Evolutionary conservation across 1,140 invertebrate genomes (phyloP).

Genomic region (Drosophila rufa): DNA sequence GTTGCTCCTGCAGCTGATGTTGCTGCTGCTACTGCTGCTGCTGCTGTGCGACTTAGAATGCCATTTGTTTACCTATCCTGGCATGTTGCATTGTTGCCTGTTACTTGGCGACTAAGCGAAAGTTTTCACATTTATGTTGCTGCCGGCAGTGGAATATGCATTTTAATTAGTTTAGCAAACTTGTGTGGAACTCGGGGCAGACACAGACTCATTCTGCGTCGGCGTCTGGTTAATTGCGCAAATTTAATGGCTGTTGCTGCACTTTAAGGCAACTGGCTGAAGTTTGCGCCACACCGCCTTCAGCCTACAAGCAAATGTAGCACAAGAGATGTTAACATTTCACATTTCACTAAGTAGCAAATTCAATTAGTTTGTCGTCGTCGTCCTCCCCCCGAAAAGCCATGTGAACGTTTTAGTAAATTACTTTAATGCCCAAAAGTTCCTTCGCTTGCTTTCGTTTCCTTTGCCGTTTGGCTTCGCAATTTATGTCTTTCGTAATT

Average conservation of each 20-base stretch:
- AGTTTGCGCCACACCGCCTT: slow-evolving; percentile 25
- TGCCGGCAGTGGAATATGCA: slow-evolving; percentile 69
- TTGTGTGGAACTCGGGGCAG: slow-evolving; percentile 55
- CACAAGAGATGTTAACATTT: slow-evolving; percentile 81
- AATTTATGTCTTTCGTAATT: slow-evolving; percentile 70
- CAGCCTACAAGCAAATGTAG: slow-evolving; percentile 51
- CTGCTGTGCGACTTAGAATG: slow-evolving; percentile 34
- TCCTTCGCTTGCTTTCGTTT: slow-evolving; percentile 33
- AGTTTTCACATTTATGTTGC: slow-evolving; percentile 79
- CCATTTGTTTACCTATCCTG: slow-evolving; percentile 70
- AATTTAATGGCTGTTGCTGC: slow-evolving; percentile 69
- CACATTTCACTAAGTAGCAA: slow-evolving; percentile 78
- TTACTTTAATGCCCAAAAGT: slow-evolving; percentile 72
- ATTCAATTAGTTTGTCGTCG: slow-evolving; percentile 73
- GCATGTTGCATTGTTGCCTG: slow-evolving; percentile 62
- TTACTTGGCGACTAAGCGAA: slow-evolving; percentile 64
- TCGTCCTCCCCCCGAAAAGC: slow-evolving; percentile 1
- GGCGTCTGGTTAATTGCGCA: slow-evolving; percentile 76
- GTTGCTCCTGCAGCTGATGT: slow-evolving; percentile 18
- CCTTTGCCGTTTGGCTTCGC: slow-evolving; percentile 21
- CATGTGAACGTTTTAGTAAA: slow-evolving; percentile 62
- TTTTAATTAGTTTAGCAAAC: slow-evolving; percentile 82
- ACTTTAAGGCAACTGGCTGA: slow-evolving; percentile 57
- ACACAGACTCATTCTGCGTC: slow-evolving; percentile 35
- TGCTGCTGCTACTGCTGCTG: slow-evolving; percentile 27